phyloP scores from a whole-genome alignment of 2,888 invertebrate genomes.

The Epistrophe eligans region DNA sequence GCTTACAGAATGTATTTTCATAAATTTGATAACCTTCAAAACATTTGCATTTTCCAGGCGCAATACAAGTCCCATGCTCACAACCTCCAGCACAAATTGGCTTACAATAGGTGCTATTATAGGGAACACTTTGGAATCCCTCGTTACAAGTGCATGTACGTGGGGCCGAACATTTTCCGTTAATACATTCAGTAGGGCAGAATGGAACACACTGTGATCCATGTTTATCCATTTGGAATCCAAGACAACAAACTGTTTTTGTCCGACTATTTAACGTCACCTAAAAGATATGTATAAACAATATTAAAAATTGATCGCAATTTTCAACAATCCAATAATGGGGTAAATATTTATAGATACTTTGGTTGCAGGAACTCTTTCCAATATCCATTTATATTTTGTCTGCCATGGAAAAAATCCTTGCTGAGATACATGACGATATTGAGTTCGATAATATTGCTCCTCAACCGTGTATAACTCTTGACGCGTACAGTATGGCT shows the following conservation, averaged over 20 bases:
- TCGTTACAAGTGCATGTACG: neutral
- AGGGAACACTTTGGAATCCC: neutral
- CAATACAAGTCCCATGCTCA: slow-evolving; percentile 82
- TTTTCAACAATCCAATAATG: neutral
- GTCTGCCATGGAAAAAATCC: neutral
- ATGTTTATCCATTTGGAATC: slow-evolving; percentile 69
- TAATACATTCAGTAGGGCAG: neutral
- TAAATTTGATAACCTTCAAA: slow-evolving; percentile 80
- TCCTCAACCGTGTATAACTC: neutral
- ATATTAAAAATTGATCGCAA: neutral
- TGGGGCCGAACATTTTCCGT: neutral
- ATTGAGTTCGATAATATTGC: neutral
- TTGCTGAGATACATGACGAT: neutral
- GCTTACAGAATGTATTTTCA: slow-evolving; percentile 78
- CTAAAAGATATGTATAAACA: neutral
- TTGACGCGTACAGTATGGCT: neutral
- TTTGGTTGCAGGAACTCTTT: neutral
- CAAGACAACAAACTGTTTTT: slow-evolving; percentile 29
- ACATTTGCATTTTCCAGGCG: slow-evolving; percentile 83
- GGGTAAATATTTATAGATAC: slow-evolving; percentile 9
- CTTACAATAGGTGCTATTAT: slow-evolving; percentile 79
- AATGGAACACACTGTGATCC: neutral
- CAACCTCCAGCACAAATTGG: slow-evolving; percentile 81
- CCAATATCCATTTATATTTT: neutral
- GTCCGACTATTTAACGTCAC: neutral